Conservation (phyloP, 2,888 invertebrate genomes). For the Drosophila siamana region DNA sequence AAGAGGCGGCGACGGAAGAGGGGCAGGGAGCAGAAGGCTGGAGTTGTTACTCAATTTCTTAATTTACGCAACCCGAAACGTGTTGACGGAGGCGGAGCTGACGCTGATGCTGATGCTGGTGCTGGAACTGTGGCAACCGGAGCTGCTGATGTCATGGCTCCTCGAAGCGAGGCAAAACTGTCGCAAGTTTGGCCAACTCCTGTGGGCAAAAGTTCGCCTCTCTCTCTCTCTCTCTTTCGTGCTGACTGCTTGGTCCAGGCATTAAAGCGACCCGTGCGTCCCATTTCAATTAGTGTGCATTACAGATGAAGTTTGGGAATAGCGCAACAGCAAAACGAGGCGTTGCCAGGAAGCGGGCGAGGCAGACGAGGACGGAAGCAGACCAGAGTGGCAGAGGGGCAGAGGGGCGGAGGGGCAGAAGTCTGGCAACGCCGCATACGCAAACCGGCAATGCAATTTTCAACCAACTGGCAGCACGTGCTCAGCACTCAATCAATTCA, state of each 20-base stretch:
- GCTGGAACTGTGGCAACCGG: constrained; percentile 3
- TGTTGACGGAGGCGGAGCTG: constrained; percentile 62
- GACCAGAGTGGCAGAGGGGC: no score
- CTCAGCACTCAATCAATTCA: constrained; percentile 24
- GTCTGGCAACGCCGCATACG: constrained; percentile 48
- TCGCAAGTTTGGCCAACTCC: constrained; percentile 44
- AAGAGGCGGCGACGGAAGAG: neutral
- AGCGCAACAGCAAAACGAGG: constrained; percentile 38
- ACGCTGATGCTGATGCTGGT: constrained; percentile 36
- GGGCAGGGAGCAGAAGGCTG: neutral
- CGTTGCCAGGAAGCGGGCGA: no score
- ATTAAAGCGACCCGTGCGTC: constrained; percentile 75
- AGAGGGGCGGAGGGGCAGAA: neutral
- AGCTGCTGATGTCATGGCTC: constrained; percentile 2
- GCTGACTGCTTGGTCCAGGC: constrained; percentile 50
- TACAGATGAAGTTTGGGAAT: constrained; percentile 81
- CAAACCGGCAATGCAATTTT: constrained; percentile 40
- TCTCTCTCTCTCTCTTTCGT: neutral
- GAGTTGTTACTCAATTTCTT: constrained; percentile 73
- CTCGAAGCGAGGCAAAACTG: constrained; percentile 9
- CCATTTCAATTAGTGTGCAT: constrained; percentile 81
- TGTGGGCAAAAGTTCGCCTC: constrained; percentile 22
- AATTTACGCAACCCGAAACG: constrained; percentile 75
- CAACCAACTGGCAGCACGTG: constrained; percentile 40
- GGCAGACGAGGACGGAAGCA: no score